Evolutionary conservation across 2,113 vertebrate genomes (phyloP), one percentile per base, ranked within the genome.

Genomic region (Tupaia chinensis): DNA sequence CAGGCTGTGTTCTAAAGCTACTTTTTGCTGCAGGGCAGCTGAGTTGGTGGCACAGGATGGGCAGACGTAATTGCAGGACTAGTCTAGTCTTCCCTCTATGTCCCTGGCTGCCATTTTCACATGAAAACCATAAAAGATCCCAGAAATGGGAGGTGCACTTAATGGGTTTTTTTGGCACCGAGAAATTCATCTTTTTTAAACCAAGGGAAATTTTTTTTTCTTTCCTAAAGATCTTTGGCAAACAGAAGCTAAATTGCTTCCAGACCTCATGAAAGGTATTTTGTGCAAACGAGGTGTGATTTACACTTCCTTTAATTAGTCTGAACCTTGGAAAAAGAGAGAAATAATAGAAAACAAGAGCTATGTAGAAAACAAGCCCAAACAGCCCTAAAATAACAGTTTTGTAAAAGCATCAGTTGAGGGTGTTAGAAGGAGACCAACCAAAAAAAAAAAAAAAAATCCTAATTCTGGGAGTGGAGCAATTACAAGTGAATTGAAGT

Each of bases 231-330:
- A 98, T 97, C 97, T 96, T 98, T 98, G 97, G 97, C 97, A 98
- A 97, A 97, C 97, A 97, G 97, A 93, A 98, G 97, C 96, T 95
- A 97, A 96, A 96, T 97, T 97, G 97, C 97, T 98, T 98, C 97
- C 97, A 98, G 97, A 97, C 97, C 95, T 98, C 97, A 98, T 97
- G 97, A 98, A 98, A 98, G 97, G 97, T 98, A 98, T 98, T 98
- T 97, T 98, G 97, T 97, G 96, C 95, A 97, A 98, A 98, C 92
- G 97, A 98, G 97, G 97, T 98, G 97, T 97, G 97, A 97, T 97
- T 98, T 98, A 97, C 97, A 97, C 97, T 98, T 98, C 97, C 97
- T 97, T 98, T 98, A 98, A 98, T 97, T 98, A 98, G 97, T 96
- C 97, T 97, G 97, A 98, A 98, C 97, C 97, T 90, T 97, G 97